Percentiles rank a stretch among this genome's conserved stretches.
phyloP scores from a whole-genome alignment of 2,797 vertebrate species.

The Amniataba percoides region DNA sequence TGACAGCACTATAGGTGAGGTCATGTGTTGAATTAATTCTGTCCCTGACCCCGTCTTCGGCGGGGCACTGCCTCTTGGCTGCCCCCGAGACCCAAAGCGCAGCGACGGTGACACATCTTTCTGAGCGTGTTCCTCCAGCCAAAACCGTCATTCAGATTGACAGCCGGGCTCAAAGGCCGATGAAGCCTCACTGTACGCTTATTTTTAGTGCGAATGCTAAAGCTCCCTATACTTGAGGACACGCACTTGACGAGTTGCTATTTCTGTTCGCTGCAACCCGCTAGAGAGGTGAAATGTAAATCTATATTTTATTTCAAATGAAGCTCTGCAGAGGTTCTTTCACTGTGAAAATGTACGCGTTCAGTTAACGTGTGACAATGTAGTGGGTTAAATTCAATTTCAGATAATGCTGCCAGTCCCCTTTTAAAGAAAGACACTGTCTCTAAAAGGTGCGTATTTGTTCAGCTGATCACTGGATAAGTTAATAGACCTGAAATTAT shows the following conservation, averaged over 20 bases:
- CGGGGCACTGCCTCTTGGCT: slow-evolving; percentile 58
- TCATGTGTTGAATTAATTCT: slow-evolving; percentile 88
- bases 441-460: slow-evolving; percentile 9
- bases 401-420: slow-evolving; percentile 1
- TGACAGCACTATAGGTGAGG: slow-evolving; percentile 87
- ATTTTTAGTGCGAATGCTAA: slow-evolving; percentile 51
- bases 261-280: slow-evolving; percentile 43
- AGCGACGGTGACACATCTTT: slow-evolving; percentile 65
- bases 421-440: slow-evolving; percentile 7
- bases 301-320: slow-evolving; percentile 38
- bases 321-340: slow-evolving; percentile 11
- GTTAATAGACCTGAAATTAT: background rate
- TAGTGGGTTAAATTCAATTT: slow-evolving; percentile 32
- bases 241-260: slow-evolving; percentile 35
- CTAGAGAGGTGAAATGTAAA: slow-evolving; percentile 42
- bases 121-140: slow-evolving; percentile 50
- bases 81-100: slow-evolving; percentile 55
- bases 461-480: background rate
- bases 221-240: slow-evolving; percentile 21
- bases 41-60: slow-evolving; percentile 79
- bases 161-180: slow-evolving; percentile 48
- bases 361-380: slow-evolving; percentile 33
- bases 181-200: slow-evolving; percentile 30
- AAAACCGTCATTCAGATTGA: slow-evolving; percentile 67
- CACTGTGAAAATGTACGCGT: slow-evolving; percentile 8